These are phyloP conservation scores for Cantharis rufa DNA, from an alignment of 2,888 invertebrate species.

Conservation along the genomic window DNA sequence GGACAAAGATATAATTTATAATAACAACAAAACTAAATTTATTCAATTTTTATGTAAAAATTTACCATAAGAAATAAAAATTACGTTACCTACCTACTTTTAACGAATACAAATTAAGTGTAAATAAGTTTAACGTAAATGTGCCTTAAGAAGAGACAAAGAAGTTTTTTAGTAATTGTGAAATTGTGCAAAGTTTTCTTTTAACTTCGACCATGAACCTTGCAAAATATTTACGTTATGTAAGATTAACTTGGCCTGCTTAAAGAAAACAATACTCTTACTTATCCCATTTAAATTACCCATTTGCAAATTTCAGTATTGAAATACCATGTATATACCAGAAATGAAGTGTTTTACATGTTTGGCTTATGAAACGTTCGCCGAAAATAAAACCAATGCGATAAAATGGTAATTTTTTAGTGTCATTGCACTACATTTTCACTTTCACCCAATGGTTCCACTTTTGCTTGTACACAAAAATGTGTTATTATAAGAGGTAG, in stretches of 20 bases:
- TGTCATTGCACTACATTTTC: neutral
- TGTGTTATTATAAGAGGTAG: too few relatives aligned
- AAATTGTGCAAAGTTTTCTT: neutral
- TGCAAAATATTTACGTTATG: conserved; percentile 7
- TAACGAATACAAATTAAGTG: neutral
- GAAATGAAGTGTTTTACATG: conserved; percentile 12
- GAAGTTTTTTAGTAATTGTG: conserved; percentile 4
- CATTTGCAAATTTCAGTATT: conserved; percentile 15
- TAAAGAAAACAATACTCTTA: conserved; percentile 13
- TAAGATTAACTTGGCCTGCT: conserved; percentile 21
- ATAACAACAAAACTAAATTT: neutral
- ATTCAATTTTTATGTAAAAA: neutral
- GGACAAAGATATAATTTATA: neutral
- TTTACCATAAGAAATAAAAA: neutral
- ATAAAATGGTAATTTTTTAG: neutral
- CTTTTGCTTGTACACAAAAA: neutral
- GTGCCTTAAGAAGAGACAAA: neutral
- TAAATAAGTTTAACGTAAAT: neutral
- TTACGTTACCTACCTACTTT: neutral
- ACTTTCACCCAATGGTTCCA: neutral
- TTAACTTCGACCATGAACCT: conserved; percentile 14
- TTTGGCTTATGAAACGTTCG: neutral
- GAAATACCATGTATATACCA: conserved; percentile 15
- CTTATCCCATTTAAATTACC: conserved; percentile 12
- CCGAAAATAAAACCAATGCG: neutral